Conservation (phyloP, 2,113 vertebrate species). For the Gadus macrocephalus region DNA sequence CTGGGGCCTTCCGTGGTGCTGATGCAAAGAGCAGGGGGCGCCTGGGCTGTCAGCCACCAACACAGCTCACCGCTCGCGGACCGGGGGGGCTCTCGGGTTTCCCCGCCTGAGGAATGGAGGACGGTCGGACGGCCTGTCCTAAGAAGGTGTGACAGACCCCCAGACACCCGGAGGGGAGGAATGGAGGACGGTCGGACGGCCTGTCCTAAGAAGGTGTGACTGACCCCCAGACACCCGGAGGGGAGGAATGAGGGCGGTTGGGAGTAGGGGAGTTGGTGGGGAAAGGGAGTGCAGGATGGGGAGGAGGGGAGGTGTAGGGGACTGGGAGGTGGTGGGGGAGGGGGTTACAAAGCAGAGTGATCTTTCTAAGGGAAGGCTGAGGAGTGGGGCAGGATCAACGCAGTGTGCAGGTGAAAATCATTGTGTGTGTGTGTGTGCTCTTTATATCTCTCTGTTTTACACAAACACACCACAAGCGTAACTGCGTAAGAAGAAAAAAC, state of each 20-base stretch:
- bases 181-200: background rate
- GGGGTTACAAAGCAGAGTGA: background rate
- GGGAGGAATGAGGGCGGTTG: no score
- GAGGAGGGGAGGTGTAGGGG: no score
- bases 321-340: background rate
- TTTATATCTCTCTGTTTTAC: no score
- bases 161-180: background rate
- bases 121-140: no score
- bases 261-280: no score
- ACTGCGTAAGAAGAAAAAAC: no score
- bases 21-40: slow-evolving; percentile 48
- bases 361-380: background rate
- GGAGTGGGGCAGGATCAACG: background rate
- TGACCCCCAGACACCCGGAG: no score
- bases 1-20: slow-evolving; percentile 24
- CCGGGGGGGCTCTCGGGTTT: slow-evolving; percentile 35
- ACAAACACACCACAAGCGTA: no score
- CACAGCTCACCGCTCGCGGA: background rate
- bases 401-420: no score
- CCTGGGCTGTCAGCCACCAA: no score
- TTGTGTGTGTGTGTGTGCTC: no score
- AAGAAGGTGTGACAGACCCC: background rate
- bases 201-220: slow-evolving; percentile 6
- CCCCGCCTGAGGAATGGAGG: slow-evolving; percentile 19
- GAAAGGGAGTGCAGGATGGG: background rate